Evolutionary conservation across 2,888 invertebrate genomes (phyloP).

Genomic region (Mesodorylaimus sp.): DNA sequence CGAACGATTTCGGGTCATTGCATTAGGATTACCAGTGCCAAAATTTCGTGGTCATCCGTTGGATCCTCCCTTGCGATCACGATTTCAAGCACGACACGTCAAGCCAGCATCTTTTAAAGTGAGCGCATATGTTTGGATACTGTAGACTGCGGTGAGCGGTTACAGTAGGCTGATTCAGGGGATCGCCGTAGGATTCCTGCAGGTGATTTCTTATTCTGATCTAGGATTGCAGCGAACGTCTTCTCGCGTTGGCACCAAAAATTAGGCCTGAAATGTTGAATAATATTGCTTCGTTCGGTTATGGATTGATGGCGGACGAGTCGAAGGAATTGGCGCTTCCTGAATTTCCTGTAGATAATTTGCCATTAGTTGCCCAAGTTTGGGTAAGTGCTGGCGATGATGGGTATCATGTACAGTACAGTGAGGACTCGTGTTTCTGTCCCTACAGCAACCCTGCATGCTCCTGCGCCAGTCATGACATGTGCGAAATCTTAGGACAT

Average conservation of each 20-base stretch:
- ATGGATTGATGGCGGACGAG: conserved; percentile 59
- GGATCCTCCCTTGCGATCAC: conserved; percentile 78
- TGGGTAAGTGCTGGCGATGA: conserved; percentile 41
- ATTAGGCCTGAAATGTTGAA: not conserved
- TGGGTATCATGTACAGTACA: conserved; percentile 1
- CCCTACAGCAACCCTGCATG: too few species aligned
- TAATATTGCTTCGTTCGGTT: conserved; percentile 37
- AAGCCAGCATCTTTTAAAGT: conserved; percentile 38
- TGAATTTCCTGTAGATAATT: conserved; percentile 70
- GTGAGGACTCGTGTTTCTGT: too few species aligned
- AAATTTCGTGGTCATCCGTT: conserved; percentile 73
- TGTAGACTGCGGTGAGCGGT: too few species aligned
- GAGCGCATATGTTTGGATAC: too few species aligned
- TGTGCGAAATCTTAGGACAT: too few species aligned
- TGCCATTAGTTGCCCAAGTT: conserved; percentile 47
- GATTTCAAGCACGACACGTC: conserved; percentile 80
- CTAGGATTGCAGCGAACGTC: conserved; percentile 16
- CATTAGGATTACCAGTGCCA: conserved; percentile 72
- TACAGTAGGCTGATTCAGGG: too few species aligned
- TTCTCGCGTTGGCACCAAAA: too few species aligned
- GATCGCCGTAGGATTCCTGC: too few species aligned
- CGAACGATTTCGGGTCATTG: conserved; percentile 77
- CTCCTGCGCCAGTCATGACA: too few species aligned
- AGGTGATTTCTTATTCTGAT: conserved; percentile 9
- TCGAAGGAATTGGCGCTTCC: conserved; percentile 52